Evolutionary conservation across 2,888 invertebrate species (phyloP).

Genomic region (Chrysolina americana): DNA sequence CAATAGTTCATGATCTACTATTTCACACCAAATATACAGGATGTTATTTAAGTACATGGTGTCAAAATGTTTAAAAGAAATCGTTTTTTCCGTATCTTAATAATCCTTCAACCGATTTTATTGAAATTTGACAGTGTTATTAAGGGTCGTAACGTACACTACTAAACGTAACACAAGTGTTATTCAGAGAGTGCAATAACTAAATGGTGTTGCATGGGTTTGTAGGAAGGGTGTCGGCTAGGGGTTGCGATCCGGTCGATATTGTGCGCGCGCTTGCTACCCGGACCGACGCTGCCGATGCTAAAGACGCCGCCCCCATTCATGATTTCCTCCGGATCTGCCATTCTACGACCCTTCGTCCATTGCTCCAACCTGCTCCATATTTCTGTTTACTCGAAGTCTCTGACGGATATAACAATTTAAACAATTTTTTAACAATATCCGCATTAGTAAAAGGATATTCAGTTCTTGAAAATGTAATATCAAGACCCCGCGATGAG

Average conservation of each 20-base stretch:
- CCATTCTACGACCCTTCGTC: constrained; percentile 23
- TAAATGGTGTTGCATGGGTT: constrained; percentile 74
- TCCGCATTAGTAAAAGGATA: too few relatives aligned
- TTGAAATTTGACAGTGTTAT: too few relatives aligned
- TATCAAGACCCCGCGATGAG: too few relatives aligned
- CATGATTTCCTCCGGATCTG: constrained; percentile 23
- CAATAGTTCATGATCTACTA: too few relatives aligned
- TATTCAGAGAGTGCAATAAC: constrained; percentile 76
- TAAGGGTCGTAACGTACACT: constrained; percentile 74
- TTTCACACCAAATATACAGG: too few relatives aligned
- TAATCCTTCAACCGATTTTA: too few relatives aligned
- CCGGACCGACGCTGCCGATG: constrained; percentile 59
- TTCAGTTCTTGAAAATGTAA: too few relatives aligned
- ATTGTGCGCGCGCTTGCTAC: constrained; percentile 66
- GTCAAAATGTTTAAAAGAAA: too few relatives aligned
- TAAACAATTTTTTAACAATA: too few relatives aligned
- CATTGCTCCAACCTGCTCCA: constrained; percentile 31
- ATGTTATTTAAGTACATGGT: too few relatives aligned
- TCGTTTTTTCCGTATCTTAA: too few relatives aligned
- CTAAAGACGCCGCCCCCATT: constrained; percentile 48
- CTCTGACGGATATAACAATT: too few relatives aligned
- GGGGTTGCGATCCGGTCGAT: constrained; percentile 68
- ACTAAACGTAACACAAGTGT: constrained; percentile 77
- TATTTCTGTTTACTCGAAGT: constrained; percentile 25
- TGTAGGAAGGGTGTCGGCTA: constrained; percentile 72